Conservation (phyloP, 1,140 invertebrate species). For the Bombus balteatus region DNA sequence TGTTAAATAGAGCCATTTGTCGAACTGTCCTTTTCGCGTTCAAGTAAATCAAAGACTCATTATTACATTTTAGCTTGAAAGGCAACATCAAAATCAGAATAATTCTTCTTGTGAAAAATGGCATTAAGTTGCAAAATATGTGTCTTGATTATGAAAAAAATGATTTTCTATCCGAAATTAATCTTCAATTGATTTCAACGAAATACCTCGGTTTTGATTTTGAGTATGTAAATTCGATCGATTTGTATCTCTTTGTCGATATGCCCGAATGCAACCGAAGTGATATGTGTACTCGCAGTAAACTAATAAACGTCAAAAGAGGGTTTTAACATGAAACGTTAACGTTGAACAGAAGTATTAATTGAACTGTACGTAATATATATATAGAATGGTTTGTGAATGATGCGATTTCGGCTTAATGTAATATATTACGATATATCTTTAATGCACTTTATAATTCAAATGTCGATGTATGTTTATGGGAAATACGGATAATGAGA, state of each 20-base stretch:
- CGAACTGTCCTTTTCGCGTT: conserved; percentile 7
- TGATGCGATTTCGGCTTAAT: conserved; percentile 74
- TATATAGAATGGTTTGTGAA: conserved; percentile 76
- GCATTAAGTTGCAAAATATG: conserved; percentile 24
- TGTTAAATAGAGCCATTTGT: conserved; percentile 24
- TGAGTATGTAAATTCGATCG: neutral
- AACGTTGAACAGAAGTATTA: conserved; percentile 80
- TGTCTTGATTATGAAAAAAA: neutral
- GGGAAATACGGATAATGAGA: conserved; percentile 69
- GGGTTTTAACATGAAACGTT: conserved; percentile 65
- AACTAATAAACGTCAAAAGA: conserved; percentile 10
- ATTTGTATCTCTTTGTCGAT: neutral
- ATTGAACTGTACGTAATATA: conserved; percentile 78
- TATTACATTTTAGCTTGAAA: neutral
- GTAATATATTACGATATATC: conserved; percentile 76
- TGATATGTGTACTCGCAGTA: conserved; percentile 19
- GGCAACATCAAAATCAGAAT: conserved; percentile 30
- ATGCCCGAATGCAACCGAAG: conserved; percentile 3
- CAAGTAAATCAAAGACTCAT: neutral
- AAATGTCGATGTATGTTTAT: conserved; percentile 68
- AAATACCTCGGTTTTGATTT: conserved; percentile 7
- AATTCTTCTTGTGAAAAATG: conserved; percentile 59
- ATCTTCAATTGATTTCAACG: neutral
- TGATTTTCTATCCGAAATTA: neutral
- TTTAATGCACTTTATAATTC: conserved; percentile 63